A percentile compares a stretch with the other conserved stretches of the same genome.
Evolutionary conservation across 2,113 vertebrate genomes (phyloP).

Genomic region (Rostratula benghalensis): DNA sequence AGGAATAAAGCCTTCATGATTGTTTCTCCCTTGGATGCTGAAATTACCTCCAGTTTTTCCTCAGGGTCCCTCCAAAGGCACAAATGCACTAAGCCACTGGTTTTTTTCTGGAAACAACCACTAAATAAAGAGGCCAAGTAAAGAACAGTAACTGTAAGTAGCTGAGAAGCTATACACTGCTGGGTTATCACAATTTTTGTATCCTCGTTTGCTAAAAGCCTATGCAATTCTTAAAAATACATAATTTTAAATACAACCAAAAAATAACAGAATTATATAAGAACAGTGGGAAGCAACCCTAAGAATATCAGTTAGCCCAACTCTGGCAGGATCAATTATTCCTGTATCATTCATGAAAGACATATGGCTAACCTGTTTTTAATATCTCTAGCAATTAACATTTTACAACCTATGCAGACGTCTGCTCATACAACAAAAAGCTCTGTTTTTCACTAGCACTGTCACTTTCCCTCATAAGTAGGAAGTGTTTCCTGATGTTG

Average conservation of each 20-base stretch:
- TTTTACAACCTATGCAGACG: slow-evolving; percentile 7
- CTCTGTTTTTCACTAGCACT: not conserved
- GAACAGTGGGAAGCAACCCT: not conserved
- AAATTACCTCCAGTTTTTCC: not conserved
- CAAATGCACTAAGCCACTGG: not conserved
- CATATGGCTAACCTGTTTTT: slow-evolving; percentile 6
- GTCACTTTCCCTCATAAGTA: not conserved
- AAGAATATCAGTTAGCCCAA: not conserved
- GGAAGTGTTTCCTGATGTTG: not conserved
- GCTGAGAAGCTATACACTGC: not conserved
- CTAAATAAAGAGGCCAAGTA: not conserved
- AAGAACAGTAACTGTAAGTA: not conserved
- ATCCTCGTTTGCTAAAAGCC: not conserved
- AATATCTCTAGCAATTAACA: slow-evolving; percentile 36
- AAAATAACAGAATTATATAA: not conserved
- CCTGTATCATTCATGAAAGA: not conserved
- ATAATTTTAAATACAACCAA: not conserved
- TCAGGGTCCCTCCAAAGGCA: not conserved
- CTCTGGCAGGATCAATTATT: not conserved
- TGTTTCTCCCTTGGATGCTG: not conserved
- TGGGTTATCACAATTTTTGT: not conserved
- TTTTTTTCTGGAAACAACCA: not conserved
- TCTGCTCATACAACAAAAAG: not conserved
- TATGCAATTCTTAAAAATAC: not conserved
- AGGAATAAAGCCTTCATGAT: not conserved